These are phyloP conservation scores for Cottoperca gobio DNA, from an alignment of 2,797 vertebrate species.

Conservation along the genomic window DNA sequence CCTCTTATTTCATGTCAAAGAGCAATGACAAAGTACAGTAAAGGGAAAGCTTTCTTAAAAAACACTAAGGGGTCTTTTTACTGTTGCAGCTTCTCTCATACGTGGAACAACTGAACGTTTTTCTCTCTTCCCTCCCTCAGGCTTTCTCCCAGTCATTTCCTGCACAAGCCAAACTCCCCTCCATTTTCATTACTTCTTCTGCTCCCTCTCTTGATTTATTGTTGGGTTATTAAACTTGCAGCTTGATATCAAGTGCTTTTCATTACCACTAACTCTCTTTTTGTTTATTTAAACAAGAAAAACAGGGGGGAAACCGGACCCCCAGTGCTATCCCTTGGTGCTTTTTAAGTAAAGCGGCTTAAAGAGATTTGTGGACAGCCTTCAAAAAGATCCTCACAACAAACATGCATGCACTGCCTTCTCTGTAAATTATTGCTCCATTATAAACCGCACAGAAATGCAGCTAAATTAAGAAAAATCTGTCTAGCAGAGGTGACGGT, in stretches of 20 bases:
- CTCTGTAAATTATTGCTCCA: constrained; percentile 56
- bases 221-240: constrained; percentile 77
- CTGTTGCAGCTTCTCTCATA: constrained; percentile 68
- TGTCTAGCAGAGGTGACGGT: constrained; percentile 66
- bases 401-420: constrained; percentile 38
- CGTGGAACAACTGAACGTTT: constrained; percentile 78
- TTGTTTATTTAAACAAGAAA: constrained; percentile 74
- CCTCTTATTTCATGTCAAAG: constrained; percentile 52
- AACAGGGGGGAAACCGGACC: constrained; percentile 39
- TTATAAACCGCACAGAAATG: constrained; percentile 46
- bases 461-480: constrained; percentile 52
- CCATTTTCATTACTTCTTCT: constrained; percentile 83
- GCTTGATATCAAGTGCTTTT: constrained; percentile 81
- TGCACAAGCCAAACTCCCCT: constrained; percentile 76
- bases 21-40: constrained; percentile 60
- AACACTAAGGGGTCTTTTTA: constrained; percentile 83
- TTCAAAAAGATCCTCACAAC: constrained; percentile 44
- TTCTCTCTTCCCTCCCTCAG: constrained; percentile 74
- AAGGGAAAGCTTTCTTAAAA: constrained; percentile 63
- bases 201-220: constrained; percentile 78
- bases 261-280: constrained; percentile 74
- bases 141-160: constrained; percentile 84
- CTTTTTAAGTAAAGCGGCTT: constrained; percentile 67
- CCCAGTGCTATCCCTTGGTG: constrained; percentile 47
- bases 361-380: constrained; percentile 62